Base-by-base conservation (phyloP, 2,113 vertebrate genomes). In the Gnathonemus longibarbis region DNA sequence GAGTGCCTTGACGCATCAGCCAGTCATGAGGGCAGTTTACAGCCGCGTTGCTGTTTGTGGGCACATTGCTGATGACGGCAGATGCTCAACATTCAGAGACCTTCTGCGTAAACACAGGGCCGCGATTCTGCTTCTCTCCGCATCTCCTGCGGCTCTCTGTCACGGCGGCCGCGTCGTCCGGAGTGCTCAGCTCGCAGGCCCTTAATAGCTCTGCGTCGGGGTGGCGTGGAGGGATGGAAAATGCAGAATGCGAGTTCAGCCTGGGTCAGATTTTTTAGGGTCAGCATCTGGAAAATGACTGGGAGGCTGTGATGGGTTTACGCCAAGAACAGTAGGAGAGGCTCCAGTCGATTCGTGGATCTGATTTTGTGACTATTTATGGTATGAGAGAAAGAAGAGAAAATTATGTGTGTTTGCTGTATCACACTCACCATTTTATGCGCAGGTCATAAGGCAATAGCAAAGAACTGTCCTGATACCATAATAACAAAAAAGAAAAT, bases 261-360 rank as follows among this genome's bases (percentile, higher is more conserved):
- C 66, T 74, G n/a, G 66, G 66, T 74, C 66, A 74, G 66, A n/a
- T 19, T 77, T 77, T 77, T 77, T 77, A 77, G 70, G 70, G 70
- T 77, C 31, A 77, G 70, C 62, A 66, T 66, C 62, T 66, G 62
- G 62, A 66, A 27, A 66, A 11, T 13, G 62, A 27, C 62, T 66
- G 62, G 3, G 62, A 27, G 24, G n/a, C 35, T 39, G 15, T 35
- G 35, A 39, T 77, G 35, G 70, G 27, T 77, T 66, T 39, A 39
- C 35, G 70, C 13, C 70, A 77, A 6, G 70, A 39, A 77, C 70
- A 77, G 70, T 77, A 15, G 70, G 70, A 39, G 5, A 39, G 31
- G 70, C 13, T 77, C 70, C 31, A 17, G 70, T 19, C 11, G 11
- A 77, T 17, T 0, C 1, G 5, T 6, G 70, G 13, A 5, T 35